Conservation (phyloP, 2,113 vertebrate species). For the Sorex araneus region DNA sequence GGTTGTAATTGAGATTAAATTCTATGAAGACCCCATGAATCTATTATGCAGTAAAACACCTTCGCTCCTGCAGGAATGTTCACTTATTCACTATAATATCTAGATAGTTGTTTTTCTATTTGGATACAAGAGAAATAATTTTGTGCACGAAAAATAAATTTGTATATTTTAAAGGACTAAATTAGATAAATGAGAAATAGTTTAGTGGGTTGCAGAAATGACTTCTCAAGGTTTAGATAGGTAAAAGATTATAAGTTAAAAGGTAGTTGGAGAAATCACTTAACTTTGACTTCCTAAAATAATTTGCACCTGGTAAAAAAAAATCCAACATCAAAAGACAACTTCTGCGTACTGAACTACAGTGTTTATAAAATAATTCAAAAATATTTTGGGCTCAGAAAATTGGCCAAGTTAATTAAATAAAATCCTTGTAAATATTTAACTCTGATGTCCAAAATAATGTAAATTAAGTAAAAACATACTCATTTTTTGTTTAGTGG, state of each 20-base stretch:
- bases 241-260: background rate
- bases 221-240: background rate
- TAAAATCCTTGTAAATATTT: background rate
- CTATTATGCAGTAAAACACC: background rate
- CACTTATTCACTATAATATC: background rate
- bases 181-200: constrained; percentile 23
- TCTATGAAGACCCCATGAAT: background rate
- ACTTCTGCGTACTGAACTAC: background rate
- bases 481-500: background rate
- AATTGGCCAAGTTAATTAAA: constrained; percentile 2
- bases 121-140: background rate
- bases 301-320: background rate
- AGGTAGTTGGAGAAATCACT: background rate
- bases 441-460: background rate
- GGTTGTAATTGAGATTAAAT: background rate
- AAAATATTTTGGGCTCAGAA: background rate
- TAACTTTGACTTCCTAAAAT: constrained; percentile 4
- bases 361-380: background rate
- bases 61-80: background rate
- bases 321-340: background rate
- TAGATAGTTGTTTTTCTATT: background rate
- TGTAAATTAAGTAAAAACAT: background rate
- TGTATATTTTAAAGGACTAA: constrained; percentile 8
- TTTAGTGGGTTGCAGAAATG: background rate
- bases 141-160: background rate